A percentile compares a stretch with the other conserved stretches of the same genome.
phyloP scores from a whole-genome alignment of 2,113 vertebrate genomes.

The Embiotoca jacksoni region DNA sequence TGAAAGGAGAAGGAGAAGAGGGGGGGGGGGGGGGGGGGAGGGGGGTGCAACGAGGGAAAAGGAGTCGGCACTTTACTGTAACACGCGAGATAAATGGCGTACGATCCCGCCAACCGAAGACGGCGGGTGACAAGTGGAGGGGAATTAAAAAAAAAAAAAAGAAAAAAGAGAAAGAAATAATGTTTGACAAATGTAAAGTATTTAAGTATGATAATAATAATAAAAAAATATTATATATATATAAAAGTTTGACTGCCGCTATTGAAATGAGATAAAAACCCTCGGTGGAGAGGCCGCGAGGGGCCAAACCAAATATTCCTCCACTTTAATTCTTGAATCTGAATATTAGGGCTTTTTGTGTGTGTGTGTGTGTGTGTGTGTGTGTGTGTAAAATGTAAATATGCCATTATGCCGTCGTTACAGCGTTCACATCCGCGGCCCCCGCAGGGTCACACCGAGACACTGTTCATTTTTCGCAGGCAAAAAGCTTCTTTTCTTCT shows the following conservation, averaged over 20 bases:
- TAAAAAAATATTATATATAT: too few species aligned
- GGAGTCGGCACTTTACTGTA: conserved; percentile 62
- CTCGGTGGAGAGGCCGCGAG: conserved; percentile 88
- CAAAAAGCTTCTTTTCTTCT: conserved; percentile 90
- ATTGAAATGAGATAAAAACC: conserved; percentile 85
- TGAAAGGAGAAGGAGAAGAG: conserved; percentile 49
- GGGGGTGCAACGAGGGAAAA: conserved; percentile 62
- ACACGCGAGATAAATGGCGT: conserved; percentile 44
- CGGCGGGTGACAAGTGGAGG: conserved; percentile 61
- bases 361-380: too few species aligned
- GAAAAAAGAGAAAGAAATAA: conserved; percentile 88
- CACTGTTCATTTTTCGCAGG: conserved; percentile 97
- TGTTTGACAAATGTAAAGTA: too few species aligned
- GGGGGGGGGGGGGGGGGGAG: conserved; percentile 44
- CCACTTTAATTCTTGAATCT: conserved; percentile 94
- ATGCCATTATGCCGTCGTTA: conserved; percentile 99
- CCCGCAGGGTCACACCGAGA: conserved; percentile 93
- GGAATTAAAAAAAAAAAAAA: conserved; percentile 74
- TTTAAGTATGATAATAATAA: too few species aligned
- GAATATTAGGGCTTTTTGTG: conserved; percentile 92
- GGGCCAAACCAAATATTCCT: conserved; percentile 97
- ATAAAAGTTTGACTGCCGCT: conserved; percentile 86
- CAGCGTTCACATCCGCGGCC: conserved; percentile 94
- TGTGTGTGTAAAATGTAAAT: conserved; percentile 91
- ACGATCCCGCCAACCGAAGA: conserved; percentile 20